A percentile compares a stretch with the other conserved stretches of the same genome.
phyloP scores from a whole-genome alignment of 2,888 invertebrate species.

The Chloroclystis v-ata region DNA sequence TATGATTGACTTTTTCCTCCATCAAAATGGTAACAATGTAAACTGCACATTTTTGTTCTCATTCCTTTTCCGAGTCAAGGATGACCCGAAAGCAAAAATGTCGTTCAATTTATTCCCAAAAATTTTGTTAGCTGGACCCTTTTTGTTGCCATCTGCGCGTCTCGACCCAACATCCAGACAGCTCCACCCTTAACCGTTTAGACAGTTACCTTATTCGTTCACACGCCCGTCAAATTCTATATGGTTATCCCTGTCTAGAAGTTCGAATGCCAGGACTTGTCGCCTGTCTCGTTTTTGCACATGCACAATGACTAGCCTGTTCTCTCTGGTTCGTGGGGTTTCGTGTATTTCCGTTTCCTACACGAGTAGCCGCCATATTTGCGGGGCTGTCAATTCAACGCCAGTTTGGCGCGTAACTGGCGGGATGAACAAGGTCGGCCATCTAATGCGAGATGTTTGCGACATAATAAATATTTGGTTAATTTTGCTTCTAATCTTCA shows the following conservation, averaged over 20 bases:
- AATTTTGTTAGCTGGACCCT: conserved; percentile 69
- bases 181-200: conserved; percentile 78
- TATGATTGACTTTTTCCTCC: not conserved
- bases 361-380: conserved; percentile 75
- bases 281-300: conserved; percentile 69
- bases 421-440: conserved; percentile 65
- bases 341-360: conserved; percentile 77
- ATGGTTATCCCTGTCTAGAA: conserved; percentile 64
- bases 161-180: conserved; percentile 70
- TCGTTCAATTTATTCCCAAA: conserved; percentile 75
- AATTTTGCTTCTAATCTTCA: conserved; percentile 23
- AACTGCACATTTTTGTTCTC: conserved; percentile 35
- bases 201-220: conserved; percentile 64
- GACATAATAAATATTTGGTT: conserved; percentile 25
- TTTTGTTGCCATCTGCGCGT: conserved; percentile 75
- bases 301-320: conserved; percentile 56
- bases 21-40: not conserved
- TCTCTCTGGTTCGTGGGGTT: conserved; percentile 70
- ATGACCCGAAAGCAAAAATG: conserved; percentile 64
- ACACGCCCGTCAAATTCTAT: conserved; percentile 58
- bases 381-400: conserved; percentile 75
- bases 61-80: conserved; percentile 26
- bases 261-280: conserved; percentile 64
- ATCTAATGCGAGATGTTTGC: conserved; percentile 42
- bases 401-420: conserved; percentile 74